Conservation (phyloP, 2,113 vertebrate genomes). For the Heterotis niloticus region DNA sequence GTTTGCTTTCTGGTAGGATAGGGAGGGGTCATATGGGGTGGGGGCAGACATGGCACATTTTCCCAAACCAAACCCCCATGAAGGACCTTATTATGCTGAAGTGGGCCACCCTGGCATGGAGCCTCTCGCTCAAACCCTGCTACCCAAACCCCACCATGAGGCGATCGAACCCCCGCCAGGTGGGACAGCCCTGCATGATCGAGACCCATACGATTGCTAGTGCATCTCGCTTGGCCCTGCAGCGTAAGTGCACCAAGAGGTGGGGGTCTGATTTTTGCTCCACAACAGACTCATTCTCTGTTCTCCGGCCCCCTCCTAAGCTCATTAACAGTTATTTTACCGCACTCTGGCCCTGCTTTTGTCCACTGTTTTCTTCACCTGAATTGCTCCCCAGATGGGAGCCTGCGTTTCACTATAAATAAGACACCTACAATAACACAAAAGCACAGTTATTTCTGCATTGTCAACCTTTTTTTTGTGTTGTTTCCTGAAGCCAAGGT, state of each 20-base stretch:
- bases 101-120: constrained; percentile 22
- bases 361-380: too few relatives aligned
- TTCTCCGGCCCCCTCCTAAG: too few relatives aligned
- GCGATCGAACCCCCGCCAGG: neutral
- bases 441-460: too few relatives aligned
- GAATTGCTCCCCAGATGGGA: too few relatives aligned
- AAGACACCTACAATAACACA: too few relatives aligned
- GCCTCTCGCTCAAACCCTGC: neutral
- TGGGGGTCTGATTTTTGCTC: neutral
- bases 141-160: neutral
- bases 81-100: constrained; percentile 54
- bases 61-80: constrained; percentile 50
- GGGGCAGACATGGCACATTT: constrained; percentile 40
- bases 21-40: neutral
- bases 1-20: neutral
- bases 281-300: too few relatives aligned
- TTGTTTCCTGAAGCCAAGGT: too few relatives aligned
- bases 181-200: neutral
- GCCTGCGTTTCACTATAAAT: too few relatives aligned
- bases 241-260: neutral
- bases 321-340: too few relatives aligned
- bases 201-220: neutral
- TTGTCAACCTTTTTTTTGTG: too few relatives aligned
- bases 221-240: neutral
- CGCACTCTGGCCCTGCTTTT: too few relatives aligned